A percentile compares a stretch with the other conserved stretches of the same genome.
These are phyloP conservation scores for Brachyhypopomus gauderio DNA, from an alignment of 2,113 vertebrate genomes.

Conservation along the genomic window DNA sequence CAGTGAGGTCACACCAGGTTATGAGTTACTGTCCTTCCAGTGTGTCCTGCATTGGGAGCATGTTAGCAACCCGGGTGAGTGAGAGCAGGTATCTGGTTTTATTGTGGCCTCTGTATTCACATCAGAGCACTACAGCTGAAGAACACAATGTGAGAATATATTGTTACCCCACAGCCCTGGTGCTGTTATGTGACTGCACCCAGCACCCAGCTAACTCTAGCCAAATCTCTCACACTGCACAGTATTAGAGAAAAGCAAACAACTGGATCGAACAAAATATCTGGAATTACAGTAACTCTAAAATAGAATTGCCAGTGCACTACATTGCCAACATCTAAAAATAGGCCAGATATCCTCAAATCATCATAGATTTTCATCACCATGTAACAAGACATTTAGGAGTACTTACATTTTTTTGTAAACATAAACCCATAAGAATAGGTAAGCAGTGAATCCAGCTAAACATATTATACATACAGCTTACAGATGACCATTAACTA, in stretches of 20 bases:
- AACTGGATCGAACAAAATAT: background rate
- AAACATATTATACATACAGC: too few relatives aligned
- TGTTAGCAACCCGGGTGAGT: background rate
- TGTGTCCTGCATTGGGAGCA: constrained; percentile 1
- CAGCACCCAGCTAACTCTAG: background rate
- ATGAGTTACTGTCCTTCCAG: constrained; percentile 48
- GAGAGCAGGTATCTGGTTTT: background rate
- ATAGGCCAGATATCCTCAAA: too few relatives aligned
- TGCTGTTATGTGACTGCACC: background rate
- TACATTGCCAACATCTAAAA: too few relatives aligned
- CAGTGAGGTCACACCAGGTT: constrained; percentile 38
- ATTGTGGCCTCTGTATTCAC: constrained; percentile 22
- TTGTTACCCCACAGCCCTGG: background rate
- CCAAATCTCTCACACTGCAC: background rate
- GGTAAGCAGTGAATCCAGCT: background rate
- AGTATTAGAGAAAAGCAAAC: background rate
- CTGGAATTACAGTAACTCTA: background rate
- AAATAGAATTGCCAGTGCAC: background rate
- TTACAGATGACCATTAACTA: too few relatives aligned
- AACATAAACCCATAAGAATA: background rate
- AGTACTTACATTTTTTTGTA: background rate
- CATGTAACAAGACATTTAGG: background rate
- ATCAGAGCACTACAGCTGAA: background rate
- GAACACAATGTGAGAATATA: background rate
- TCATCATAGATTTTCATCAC: background rate